Conservation (phyloP, 2,797 vertebrate species). For the Salmo trutta region DNA sequence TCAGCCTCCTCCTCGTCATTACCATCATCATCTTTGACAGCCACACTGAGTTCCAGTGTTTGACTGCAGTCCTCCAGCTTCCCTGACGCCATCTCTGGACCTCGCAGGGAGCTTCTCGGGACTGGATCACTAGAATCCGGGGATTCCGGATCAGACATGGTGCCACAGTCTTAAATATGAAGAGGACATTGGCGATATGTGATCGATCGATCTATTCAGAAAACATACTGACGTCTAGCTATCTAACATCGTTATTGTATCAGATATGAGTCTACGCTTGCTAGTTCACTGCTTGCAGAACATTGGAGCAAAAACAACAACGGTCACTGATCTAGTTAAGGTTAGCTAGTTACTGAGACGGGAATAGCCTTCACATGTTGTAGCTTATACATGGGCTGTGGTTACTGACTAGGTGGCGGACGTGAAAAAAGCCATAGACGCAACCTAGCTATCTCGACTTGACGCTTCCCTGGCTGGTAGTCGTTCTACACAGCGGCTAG, state of each 20-base stretch:
- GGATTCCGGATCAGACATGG: not conserved
- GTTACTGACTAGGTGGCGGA: not conserved
- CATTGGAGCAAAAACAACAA: not conserved
- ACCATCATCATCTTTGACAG: not conserved
- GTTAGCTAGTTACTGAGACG: too few species aligned
- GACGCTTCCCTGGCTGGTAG: not conserved
- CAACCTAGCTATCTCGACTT: not conserved
- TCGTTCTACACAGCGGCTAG: not conserved
- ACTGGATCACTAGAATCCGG: not conserved
- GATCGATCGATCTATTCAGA: not conserved
- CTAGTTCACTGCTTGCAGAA: not conserved
- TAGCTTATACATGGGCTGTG: not conserved
- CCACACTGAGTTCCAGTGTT: not conserved
- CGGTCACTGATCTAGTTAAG: not conserved
- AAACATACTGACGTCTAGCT: not conserved
- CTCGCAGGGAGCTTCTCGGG: not conserved
- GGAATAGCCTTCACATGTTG: too few species aligned
- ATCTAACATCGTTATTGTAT: not conserved
- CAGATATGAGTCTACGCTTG: not conserved
- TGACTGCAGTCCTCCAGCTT: not conserved
- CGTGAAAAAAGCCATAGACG: not conserved
- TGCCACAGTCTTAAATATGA: not conserved
- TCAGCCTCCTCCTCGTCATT: not conserved
- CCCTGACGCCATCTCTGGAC: not conserved
- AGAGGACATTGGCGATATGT: not conserved